Base-by-base conservation (phyloP, 1,140 invertebrate species). In the Augochlora pura region DNA sequence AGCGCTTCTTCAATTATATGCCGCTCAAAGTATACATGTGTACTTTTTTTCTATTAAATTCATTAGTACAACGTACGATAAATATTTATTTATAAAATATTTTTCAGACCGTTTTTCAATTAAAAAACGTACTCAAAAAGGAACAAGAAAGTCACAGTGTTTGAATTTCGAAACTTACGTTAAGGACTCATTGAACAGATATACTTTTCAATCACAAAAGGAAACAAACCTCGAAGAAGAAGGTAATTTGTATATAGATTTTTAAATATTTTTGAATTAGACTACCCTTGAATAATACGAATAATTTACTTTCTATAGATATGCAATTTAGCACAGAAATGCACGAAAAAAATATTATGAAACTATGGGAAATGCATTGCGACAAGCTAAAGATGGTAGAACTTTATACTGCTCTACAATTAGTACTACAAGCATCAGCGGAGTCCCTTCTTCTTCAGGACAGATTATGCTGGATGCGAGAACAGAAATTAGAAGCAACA, bases 1-100 rank as follows among this genome's bases (percentile, higher is more conserved):
- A 87, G 95, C 94, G 62, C 88, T 95, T 16, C 80, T 96, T 64
- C 93, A 96, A 88, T 88, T 94, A 49, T 95, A 94, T 86, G 94
- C 93, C 38, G 73, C 80, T 52, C 83, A 93, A 93, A 92, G 95
- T 96, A 38, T 39, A 52, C 21, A 25, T 46, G 0, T 27, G 6
- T 1, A 54, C n/a, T 23, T 32, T 27, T 52, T n/a, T 69, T 12
- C 25, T 42, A 21, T 67, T 65, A 38, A 57, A 7, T 21, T 27
- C 18, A 49, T 39, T 72, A 38, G 9, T 23, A 6, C 23, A 8
- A 6, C 18, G 46, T 10, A 63, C 21, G 63, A 27, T 64, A 54
- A 27, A 64, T 2, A 16, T 59, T 27, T 57, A 76, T 74, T 54
- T 39, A 63, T 59, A 63, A 63, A 65, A 21, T 71, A 88, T 68